Base-by-base conservation (phyloP, 1,140 invertebrate species). In the Bilobella aurantiaca region DNA sequence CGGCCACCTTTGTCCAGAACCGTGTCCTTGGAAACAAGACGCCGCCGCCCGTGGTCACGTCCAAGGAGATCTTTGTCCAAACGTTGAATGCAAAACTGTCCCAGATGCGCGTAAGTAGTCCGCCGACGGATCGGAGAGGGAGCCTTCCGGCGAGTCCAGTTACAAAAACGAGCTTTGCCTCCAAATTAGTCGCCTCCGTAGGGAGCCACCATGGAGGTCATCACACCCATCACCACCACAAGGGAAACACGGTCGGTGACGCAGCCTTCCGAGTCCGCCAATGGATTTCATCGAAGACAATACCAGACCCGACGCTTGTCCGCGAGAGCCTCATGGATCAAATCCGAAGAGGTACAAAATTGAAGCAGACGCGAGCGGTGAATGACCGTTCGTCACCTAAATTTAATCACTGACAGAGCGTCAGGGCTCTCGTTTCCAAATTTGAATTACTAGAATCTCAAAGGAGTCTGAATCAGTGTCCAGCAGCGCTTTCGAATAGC, bases 321-420 rank as follows among this genome's bases (percentile, higher is more conserved):
- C 78, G 83, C 32, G 83, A 84, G 66, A 84, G 83, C 1, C 79
- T 94, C 0, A 91, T 93, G 89, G 90, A 93, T 80, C 91, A 94
- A 74, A 93, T 94, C 53, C 87, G 90, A 74, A 82, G 86, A 47
- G 90, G 90, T 29, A 90, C 88, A 1, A 85, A 85, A 2, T 76
- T 93, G 58, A 85, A 82, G 49, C 82, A 86, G 69, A 88, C 85
- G 68, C 83, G 81, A 74, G 78, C 80, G 46, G 80, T 82, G 73
- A 84, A 85, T 77, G 84, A 86, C 78, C 79, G 85, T 56, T 86
- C 85, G 56, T 84, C 85, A 21, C 86, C 86, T n/a, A 82, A 83
- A 75, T 85, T 86, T 73, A 83, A 83, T 75, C 49, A 53, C 49
- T 85, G 79, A 82, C 67, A 67, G 70, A 70, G 70, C 30, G 70